Percentiles rank a stretch among this genome's conserved stretches.
phyloP scores from a whole-genome alignment of 2,888 invertebrate species.

The Volucella inflata region DNA sequence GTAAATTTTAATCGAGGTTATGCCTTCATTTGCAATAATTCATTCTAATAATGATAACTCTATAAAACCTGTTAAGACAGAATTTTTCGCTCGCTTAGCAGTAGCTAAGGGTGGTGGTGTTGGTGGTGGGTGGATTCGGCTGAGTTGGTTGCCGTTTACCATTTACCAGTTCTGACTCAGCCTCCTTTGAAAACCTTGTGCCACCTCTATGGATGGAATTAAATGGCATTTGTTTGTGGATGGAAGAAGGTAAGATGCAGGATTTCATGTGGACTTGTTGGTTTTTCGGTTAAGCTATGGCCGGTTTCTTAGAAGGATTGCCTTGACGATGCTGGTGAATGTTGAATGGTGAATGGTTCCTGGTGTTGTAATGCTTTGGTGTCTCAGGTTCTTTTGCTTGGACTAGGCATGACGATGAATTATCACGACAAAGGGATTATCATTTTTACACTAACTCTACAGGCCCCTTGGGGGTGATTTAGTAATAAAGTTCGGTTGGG shows the following conservation, averaged over 20 bases:
- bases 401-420: constrained; percentile 78
- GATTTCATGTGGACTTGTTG: constrained; percentile 69
- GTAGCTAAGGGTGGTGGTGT: constrained; percentile 26
- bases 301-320: constrained; percentile 38
- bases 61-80: constrained; percentile 76
- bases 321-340: background rate
- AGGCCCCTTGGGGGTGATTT: constrained; percentile 71
- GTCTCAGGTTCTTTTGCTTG: constrained; percentile 39
- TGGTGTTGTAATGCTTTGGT: background rate
- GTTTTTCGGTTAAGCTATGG: constrained; percentile 61
- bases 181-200: background rate
- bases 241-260: constrained; percentile 52
- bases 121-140: constrained; percentile 1
- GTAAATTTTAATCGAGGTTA: constrained; percentile 75
- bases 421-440: constrained; percentile 84
- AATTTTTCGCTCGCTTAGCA: constrained; percentile 68
- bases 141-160: background rate
- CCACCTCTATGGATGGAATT: constrained; percentile 43
- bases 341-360: no score
- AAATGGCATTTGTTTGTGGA: constrained; percentile 61
- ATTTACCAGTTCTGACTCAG: background rate
- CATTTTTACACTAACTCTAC: constrained; percentile 81
- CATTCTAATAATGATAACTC: constrained; percentile 76
- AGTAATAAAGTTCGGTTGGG: constrained; percentile 69
- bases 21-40: constrained; percentile 76